These are phyloP conservation scores for Agrypnus murinus DNA, from an alignment of 2,888 invertebrate genomes.

Conservation along the genomic window DNA sequence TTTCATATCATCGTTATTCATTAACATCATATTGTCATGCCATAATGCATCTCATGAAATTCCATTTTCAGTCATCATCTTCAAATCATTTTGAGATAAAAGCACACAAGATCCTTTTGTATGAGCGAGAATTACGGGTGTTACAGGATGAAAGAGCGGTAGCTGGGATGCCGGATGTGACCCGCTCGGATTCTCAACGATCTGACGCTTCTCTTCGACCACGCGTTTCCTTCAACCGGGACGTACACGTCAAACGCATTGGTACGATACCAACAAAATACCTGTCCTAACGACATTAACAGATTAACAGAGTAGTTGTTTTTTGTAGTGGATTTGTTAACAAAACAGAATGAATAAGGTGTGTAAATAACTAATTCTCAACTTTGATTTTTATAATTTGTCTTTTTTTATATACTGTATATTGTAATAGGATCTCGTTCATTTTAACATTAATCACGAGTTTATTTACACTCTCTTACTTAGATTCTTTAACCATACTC, in stretches of 20 bases:
- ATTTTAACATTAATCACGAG: constrained; percentile 9
- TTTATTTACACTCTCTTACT: not conserved
- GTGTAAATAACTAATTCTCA: constrained; percentile 12
- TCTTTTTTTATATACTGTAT: no score
- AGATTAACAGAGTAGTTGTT: constrained; percentile 35
- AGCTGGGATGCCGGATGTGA: constrained; percentile 74
- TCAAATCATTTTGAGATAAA: constrained; percentile 3
- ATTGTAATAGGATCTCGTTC: not conserved
- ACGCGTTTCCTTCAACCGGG: constrained; percentile 91
- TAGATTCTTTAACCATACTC: constrained; percentile 13
- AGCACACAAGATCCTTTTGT: constrained; percentile 1
- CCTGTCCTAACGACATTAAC: constrained; percentile 48
- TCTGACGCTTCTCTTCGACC: constrained; percentile 75
- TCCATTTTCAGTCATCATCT: constrained; percentile 19
- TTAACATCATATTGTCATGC: constrained; percentile 1
- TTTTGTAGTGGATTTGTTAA: constrained; percentile 29
- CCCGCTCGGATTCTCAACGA: constrained; percentile 74
- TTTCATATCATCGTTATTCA: not conserved
- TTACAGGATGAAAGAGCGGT: constrained; percentile 66
- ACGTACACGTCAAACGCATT: constrained; percentile 93
- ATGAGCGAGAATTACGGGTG: constrained; percentile 56
- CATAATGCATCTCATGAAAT: constrained; percentile 3
- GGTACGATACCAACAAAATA: constrained; percentile 72
- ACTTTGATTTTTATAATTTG: no score
- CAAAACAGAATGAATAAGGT: not conserved